Conservation (phyloP, 2,888 invertebrate species). For the Platycnemis pennipes region DNA sequence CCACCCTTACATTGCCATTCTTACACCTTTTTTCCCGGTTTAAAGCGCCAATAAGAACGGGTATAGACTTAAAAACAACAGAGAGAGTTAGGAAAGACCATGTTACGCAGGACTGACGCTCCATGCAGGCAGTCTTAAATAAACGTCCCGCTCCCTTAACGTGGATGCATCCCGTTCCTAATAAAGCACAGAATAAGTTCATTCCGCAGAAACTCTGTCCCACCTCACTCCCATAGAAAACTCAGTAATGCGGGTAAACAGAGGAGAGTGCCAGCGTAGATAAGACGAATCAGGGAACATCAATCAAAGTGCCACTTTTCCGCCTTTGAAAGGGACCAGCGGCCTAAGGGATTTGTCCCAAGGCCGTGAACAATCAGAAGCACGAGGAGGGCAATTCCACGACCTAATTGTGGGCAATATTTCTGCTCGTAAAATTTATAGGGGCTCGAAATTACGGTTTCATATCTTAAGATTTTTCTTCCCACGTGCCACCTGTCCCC, state of each 20-base stretch:
- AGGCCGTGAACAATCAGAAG: neutral
- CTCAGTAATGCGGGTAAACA: neutral
- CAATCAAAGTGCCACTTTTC: neutral
- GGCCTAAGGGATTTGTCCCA: conserved; percentile 9
- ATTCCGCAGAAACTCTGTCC: neutral
- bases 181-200: too few relatives aligned
- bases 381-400: neutral
- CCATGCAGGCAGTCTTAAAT: too few relatives aligned
- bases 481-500: neutral
- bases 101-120: too few relatives aligned
- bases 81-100: too few relatives aligned
- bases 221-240: neutral
- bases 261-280: neutral
- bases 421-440: conserved; percentile 13
- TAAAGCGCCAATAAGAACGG: too few relatives aligned
- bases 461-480: neutral
- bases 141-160: too few relatives aligned
- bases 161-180: too few relatives aligned
- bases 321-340: neutral
- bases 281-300: conserved; percentile 5
- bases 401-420: neutral
- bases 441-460: neutral
- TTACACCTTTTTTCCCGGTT: too few relatives aligned
- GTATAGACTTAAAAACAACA: too few relatives aligned
- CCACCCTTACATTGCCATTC: too few relatives aligned